A percentile compares a stretch with the other conserved stretches of the same genome.
Conservation (phyloP, 2,888 invertebrate genomes). For the Oscheius sp. region DNA sequence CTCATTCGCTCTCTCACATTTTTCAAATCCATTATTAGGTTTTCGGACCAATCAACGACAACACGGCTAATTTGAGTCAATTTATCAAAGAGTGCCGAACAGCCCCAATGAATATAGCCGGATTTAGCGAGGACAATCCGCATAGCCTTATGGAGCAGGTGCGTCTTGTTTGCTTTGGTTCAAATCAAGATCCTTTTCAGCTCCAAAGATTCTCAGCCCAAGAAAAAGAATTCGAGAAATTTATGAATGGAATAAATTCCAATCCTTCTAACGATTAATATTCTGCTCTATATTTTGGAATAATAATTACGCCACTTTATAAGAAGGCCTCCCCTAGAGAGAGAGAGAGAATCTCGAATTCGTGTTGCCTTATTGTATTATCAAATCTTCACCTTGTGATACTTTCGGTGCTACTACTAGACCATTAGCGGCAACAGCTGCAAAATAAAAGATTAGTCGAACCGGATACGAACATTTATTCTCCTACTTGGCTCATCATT, state of each 20-base stretch:
- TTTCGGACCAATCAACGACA: neutral
- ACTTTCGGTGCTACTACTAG: too few relatives aligned
- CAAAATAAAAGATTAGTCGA: too few relatives aligned
- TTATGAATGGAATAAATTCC: conserved; percentile 5
- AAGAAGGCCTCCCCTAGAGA: too few relatives aligned
- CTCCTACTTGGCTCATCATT: too few relatives aligned
- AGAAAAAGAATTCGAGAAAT: conserved; percentile 11
- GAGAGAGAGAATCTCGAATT: too few relatives aligned
- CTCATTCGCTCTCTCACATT: neutral
- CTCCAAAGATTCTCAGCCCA: neutral
- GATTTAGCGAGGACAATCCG: conserved; percentile 1
- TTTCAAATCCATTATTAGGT: neutral
- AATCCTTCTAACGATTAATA: too few relatives aligned
- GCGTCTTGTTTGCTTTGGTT: neutral
- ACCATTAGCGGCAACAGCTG: too few relatives aligned
- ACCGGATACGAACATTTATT: too few relatives aligned
- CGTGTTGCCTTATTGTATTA: too few relatives aligned
- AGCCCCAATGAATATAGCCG: conserved; percentile 9
- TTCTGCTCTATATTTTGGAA: neutral
- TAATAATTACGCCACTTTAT: too few relatives aligned
- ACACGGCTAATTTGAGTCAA: neutral
- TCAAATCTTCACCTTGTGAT: too few relatives aligned
- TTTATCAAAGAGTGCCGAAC: conserved; percentile 12
- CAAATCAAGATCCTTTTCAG: neutral
- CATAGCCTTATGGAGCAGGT: neutral